phyloP scores from a whole-genome alignment of 2,113 vertebrate genomes.

The Ceyx margarethae region DNA sequence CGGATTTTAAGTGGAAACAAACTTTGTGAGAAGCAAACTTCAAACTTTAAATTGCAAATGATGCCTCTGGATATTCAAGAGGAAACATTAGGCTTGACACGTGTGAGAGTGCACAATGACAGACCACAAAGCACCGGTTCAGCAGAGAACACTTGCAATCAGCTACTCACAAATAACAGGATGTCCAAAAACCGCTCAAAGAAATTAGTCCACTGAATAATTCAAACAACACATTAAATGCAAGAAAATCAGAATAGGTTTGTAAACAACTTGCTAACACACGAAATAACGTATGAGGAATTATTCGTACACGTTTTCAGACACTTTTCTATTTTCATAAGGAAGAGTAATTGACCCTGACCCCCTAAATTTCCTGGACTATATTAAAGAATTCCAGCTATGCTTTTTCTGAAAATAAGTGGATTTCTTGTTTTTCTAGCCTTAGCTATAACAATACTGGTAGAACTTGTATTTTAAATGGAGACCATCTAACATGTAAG shows the following conservation, averaged over 20 bases:
- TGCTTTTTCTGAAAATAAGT: background rate
- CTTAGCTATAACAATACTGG: background rate
- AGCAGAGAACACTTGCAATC: background rate
- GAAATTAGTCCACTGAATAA: background rate
- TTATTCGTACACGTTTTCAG: background rate
- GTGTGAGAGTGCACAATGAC: background rate
- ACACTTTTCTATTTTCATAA: background rate
- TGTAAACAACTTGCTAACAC: background rate
- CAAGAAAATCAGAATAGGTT: background rate
- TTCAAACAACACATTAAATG: background rate
- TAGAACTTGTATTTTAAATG: background rate
- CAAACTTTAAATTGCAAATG: background rate
- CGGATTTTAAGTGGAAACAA: background rate
- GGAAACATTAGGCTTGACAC: background rate
- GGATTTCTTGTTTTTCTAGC: background rate
- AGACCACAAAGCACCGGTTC: background rate
- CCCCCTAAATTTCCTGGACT: background rate
- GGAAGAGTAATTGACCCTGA: background rate
- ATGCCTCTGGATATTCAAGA: background rate
- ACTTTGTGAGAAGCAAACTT: background rate
- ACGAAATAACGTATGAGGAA: background rate
- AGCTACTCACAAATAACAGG: background rate
- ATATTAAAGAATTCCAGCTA: background rate
- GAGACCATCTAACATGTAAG: background rate
- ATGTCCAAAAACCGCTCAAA: background rate